Base-by-base conservation (phyloP, 2,113 vertebrate genomes). In the Peromyscus californicus region DNA sequence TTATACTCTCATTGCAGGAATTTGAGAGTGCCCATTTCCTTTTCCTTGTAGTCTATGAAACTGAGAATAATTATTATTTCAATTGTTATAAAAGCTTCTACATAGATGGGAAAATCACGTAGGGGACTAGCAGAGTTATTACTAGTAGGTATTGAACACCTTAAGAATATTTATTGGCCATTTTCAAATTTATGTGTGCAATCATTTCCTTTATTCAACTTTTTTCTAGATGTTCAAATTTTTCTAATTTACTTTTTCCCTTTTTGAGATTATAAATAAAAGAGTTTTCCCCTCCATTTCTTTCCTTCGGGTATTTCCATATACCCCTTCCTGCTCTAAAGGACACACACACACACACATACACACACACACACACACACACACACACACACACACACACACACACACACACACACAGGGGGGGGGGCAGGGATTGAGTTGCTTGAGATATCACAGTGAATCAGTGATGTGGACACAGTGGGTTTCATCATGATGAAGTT, bases 81-180 rank as follows among this genome's bases (percentile, higher is more conserved):
- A 26, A 57, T 42, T 84, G 45, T 94, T 74, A 16, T n/a, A 72
- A 82, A 89, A 61, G 26, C 86, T 79, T 83, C 36, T 48, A 82
- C 12, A 59, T 83, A 16, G 0, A 1, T 16, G 67, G 74, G 21
- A 89, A 92, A 75, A 45, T 7, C 36, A 26, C 42, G 21, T 33
- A 89, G 57, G 42, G 48, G 61, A 79, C 21, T 19, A 57, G 65
- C 33, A 8, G 45, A 33, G 84, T 80, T 88, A 67, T 57, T 94
- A 6, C 63, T 45, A 24, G 67, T 59, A 42, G n/a, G 59, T 74
- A 8, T 16, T 92, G 88, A 92, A 70, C 7, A 82, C 45, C 83
- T 76, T 61, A 65, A 93, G n/a, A 67, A n/a, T 57, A 89, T 65
- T 39, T 76, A 42, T 17, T 67, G 19, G 26, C 33, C 61, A 6